These are phyloP conservation scores for Rhagoletis pomonella DNA, from an alignment of 1,140 invertebrate species.

Conservation along the genomic window DNA sequence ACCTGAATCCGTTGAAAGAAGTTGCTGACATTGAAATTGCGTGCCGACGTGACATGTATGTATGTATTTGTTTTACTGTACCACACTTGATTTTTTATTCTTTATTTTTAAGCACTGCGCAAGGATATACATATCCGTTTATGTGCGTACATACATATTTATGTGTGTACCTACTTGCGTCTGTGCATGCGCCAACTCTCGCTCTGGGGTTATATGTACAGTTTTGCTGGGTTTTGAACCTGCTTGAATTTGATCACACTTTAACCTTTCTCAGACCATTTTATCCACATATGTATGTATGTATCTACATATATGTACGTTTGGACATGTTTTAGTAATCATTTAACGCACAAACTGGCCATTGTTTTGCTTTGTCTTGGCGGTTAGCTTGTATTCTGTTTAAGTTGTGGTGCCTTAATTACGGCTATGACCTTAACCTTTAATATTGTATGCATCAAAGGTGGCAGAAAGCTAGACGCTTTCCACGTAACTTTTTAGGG, in stretches of 20 bases:
- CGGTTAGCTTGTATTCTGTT: background rate
- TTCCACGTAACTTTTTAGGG: background rate
- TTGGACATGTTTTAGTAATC: background rate
- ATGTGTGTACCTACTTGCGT: no score
- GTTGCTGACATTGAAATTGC: slow-evolving; percentile 27
- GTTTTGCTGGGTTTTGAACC: background rate
- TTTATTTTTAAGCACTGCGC: no score
- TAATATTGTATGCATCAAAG: slow-evolving; percentile 25
- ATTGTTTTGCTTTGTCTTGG: slow-evolving; percentile 12
- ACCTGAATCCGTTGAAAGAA: background rate
- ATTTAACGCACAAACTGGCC: background rate
- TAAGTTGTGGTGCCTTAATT: background rate
- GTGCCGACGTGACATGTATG: background rate
- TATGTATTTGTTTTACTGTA: background rate
- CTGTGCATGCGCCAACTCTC: no score
- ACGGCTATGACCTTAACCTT: slow-evolving; percentile 18
- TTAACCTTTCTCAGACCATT: background rate
- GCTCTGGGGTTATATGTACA: no score
- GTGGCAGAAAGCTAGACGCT: background rate
- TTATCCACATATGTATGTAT: background rate
- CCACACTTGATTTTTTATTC: no score
- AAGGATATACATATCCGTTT: background rate
- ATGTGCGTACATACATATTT: no score
- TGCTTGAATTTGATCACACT: background rate
- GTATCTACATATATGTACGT: background rate